Evolutionary conservation across 2,797 vertebrate species (phyloP).

Genomic region (Gobio occitaniae): DNA sequence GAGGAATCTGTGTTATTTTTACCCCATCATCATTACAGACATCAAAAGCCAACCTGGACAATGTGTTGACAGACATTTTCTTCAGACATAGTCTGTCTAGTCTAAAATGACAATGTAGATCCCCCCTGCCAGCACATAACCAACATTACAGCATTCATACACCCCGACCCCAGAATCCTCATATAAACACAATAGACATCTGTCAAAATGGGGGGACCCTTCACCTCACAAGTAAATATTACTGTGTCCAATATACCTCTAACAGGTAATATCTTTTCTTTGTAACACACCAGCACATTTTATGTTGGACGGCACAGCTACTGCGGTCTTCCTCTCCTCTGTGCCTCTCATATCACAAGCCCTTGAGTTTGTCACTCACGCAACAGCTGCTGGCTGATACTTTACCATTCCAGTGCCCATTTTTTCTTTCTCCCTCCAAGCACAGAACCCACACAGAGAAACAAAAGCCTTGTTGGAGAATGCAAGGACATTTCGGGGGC

Average conservation of each 20-base stretch:
- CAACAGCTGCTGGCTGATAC: slow-evolving; percentile 92
- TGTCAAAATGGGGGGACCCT: neutral
- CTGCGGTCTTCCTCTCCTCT: slow-evolving; percentile 74
- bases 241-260: slow-evolving; percentile 52
- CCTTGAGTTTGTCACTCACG: slow-evolving; percentile 87
- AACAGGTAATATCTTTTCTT: slow-evolving; percentile 59
- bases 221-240: slow-evolving; percentile 39
- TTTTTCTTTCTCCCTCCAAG: slow-evolving; percentile 73
- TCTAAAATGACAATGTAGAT: slow-evolving; percentile 56
- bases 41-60: slow-evolving; percentile 50
- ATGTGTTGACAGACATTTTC: slow-evolving; percentile 60
- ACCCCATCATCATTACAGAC: slow-evolving; percentile 48
- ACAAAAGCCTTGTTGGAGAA: slow-evolving; percentile 82
- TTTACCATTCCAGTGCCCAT: slow-evolving; percentile 72
- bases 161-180: neutral
- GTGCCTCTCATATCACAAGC: slow-evolving; percentile 81
- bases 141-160: slow-evolving; percentile 60
- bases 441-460: slow-evolving; percentile 72
- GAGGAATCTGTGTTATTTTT: slow-evolving; percentile 41
- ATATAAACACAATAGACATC: neutral
- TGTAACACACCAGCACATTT: slow-evolving; percentile 66
- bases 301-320: slow-evolving; percentile 75
- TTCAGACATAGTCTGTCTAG: slow-evolving; percentile 40
- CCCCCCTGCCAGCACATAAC: slow-evolving; percentile 66
- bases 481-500: slow-evolving; percentile 73